Conservation (phyloP, 2,113 vertebrate species). For the Neoarius graeffei region DNA sequence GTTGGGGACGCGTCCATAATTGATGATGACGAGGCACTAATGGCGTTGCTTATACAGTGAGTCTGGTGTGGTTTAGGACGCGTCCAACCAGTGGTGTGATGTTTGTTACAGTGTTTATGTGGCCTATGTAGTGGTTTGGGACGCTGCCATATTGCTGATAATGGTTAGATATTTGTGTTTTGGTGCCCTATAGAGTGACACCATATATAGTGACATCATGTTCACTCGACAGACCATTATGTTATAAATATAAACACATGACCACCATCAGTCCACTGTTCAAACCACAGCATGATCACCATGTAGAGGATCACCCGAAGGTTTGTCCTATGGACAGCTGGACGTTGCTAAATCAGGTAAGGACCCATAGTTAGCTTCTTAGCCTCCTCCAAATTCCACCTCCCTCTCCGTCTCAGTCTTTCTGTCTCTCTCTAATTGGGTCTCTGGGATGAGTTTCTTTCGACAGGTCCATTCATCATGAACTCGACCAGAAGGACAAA, state of each 20-base stretch:
- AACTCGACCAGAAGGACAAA: slow-evolving; percentile 91
- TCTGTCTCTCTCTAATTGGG: slow-evolving; percentile 90
- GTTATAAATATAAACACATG: neutral
- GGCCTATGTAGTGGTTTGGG: neutral
- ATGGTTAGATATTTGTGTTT: neutral
- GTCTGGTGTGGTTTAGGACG: neutral
- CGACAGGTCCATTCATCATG: slow-evolving; percentile 99
- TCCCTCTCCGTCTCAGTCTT: slow-evolving; percentile 70
- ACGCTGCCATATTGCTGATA: neutral
- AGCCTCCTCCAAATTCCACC: slow-evolving; percentile 3
- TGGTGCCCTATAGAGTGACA: neutral
- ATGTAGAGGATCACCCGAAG: no score
- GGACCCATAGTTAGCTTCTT: neutral
- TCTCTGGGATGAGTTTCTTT: slow-evolving; percentile 96
- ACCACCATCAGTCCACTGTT: neutral
- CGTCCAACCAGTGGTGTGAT: neutral
- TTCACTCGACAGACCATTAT: neutral
- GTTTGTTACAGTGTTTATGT: neutral
- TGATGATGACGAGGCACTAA: neutral
- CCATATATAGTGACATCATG: neutral
- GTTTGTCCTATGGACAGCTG: neutral
- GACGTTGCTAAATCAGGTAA: neutral
- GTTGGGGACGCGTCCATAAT: neutral
- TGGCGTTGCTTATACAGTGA: neutral
- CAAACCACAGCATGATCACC: neutral